Base-by-base conservation (phyloP, 2,888 invertebrate species). In the Omphaloscelis lunosa region DNA sequence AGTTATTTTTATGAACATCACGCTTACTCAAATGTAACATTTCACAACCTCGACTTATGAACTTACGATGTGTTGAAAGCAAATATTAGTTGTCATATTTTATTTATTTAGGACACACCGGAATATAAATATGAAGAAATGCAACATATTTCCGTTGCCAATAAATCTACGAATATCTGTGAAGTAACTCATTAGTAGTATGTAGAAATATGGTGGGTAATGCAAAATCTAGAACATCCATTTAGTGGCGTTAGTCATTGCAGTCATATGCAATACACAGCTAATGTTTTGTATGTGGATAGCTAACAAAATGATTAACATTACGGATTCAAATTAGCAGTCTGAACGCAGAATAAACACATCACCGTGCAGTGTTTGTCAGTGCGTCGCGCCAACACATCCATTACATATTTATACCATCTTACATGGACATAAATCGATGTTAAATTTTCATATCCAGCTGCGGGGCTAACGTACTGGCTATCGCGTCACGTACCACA, bases 401-500 rank as follows among this genome's bases (percentile, higher is more conserved):
- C 72, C 85, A 83, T 89, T 92, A 90, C 87, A 91, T 92, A 92
- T 92, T 92, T 91, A 92, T 92, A 89, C 87, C 87, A 88, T 90
- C 89, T 88, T 82, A 80, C 70, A 82, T 86, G 88, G 90, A 89
- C 82, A 89, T 86, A 91, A 91, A 92, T 90, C 90, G 89, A 90
- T 91, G 90, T 90, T 87, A 89, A 88, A 89, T 91, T 91, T 92
- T 91, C 88, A 89, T 91, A 91, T 91, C 90, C 91, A 89, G 85
- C 81, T 80, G 82, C 81, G 83, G 81, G 83, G 71, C 83, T 88
- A 86, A 85, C 80, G 85, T 83, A 86, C 86, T 86, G 83, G 87
- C 89, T 91, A 91, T 89, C 90, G 83, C 86, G 88, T 93, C 93
- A 93, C 92, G 90, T 92, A 88, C 84, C 85, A 84, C 92, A 91